These are phyloP conservation scores for Synanthedon vespiformis DNA, from an alignment of 2,888 invertebrate species.

Conservation along the genomic window DNA sequence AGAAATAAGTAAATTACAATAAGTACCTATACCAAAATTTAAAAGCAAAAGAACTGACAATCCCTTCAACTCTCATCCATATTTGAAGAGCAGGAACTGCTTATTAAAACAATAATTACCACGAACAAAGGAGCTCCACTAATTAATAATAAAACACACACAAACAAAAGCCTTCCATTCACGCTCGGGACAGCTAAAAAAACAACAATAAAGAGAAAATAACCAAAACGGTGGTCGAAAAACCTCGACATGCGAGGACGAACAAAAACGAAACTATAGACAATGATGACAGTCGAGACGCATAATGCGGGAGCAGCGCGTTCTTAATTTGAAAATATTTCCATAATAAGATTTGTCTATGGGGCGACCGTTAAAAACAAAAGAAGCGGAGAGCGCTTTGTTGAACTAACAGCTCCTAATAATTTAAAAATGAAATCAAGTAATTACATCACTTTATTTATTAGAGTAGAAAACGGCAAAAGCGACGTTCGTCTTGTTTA, in stretches of 20 bases:
- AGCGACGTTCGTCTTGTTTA: slow-evolving; percentile 22
- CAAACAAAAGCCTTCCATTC: slow-evolving; percentile 66
- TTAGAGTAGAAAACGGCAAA: slow-evolving; percentile 11
- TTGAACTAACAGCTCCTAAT: slow-evolving; percentile 53
- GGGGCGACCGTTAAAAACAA: slow-evolving; percentile 57
- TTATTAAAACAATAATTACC: slow-evolving; percentile 71
- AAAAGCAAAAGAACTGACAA: slow-evolving; percentile 10
- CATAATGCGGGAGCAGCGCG: slow-evolving; percentile 67
- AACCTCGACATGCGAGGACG: slow-evolving; percentile 65
- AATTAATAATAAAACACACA: slow-evolving; percentile 71
- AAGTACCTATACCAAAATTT: not conserved
- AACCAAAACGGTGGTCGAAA: slow-evolving; percentile 70
- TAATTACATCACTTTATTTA: slow-evolving; percentile 28
- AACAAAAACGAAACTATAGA: slow-evolving; percentile 64
- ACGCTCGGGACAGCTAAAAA: slow-evolving; percentile 57
- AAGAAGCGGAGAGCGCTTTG: slow-evolving; percentile 50
- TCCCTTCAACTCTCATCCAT: slow-evolving; percentile 46
- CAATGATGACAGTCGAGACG: slow-evolving; percentile 68
- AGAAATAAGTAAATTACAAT: not conserved
- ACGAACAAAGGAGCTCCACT: slow-evolving; percentile 66
- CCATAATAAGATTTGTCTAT: slow-evolving; percentile 71
- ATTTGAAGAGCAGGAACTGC: slow-evolving; percentile 65
- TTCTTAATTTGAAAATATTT: slow-evolving; percentile 70
- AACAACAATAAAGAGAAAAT: slow-evolving; percentile 35
- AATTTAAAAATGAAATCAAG: slow-evolving; percentile 54